phyloP scores from a whole-genome alignment of 2,797 vertebrate genomes.

The Pseudochirops cupreus region DNA sequence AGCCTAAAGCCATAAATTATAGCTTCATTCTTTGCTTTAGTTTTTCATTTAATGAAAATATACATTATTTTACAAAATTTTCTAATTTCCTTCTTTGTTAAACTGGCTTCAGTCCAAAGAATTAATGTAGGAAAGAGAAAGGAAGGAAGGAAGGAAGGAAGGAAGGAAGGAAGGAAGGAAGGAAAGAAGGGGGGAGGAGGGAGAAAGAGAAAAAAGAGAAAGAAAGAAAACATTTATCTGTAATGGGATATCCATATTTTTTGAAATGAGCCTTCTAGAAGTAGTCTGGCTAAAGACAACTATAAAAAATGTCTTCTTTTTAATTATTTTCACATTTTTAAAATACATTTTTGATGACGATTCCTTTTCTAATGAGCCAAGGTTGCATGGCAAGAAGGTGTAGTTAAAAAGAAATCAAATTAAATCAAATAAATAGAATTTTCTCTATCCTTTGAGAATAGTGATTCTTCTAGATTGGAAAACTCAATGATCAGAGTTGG shows the following conservation, averaged over 20 bases:
- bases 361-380: constrained; percentile 8
- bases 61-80: constrained; percentile 45
- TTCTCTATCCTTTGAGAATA: not conserved
- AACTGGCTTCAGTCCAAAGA: constrained; percentile 29
- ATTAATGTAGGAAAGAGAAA: constrained; percentile 5
- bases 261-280: constrained; percentile 1
- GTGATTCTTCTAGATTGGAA: not conserved
- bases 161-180: not conserved
- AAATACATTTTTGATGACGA: constrained; percentile 11
- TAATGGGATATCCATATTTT: constrained; percentile 15
- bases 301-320: not conserved
- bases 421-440: not conserved
- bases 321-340: constrained; percentile 27
- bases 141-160: not conserved
- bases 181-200: not conserved
- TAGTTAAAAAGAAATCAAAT: not conserved
- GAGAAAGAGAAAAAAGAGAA: not conserved
- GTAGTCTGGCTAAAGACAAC: not conserved
- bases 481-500: not conserved
- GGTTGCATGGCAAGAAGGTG: not conserved
- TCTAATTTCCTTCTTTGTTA: constrained; percentile 3
- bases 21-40: constrained; percentile 32
- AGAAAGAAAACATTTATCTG: constrained; percentile 24
- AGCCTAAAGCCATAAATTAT: constrained; percentile 78
- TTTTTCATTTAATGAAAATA: constrained; percentile 33